Conservation (phyloP, 2,113 vertebrate genomes). For the Motacilla tschutschensis region DNA sequence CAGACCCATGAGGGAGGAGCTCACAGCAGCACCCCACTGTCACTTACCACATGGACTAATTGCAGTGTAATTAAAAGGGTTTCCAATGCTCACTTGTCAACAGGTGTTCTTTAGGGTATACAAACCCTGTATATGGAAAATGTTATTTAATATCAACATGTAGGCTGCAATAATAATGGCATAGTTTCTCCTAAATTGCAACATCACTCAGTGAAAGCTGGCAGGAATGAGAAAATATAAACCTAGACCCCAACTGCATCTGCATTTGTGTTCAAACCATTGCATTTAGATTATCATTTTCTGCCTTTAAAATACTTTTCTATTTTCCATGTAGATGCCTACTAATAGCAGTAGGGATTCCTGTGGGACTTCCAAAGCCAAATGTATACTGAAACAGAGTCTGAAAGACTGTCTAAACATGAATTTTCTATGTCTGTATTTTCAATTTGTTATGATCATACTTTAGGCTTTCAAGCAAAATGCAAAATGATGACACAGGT, state of each 20-base stretch:
- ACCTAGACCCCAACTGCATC: slow-evolving; percentile 22
- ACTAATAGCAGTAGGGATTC: slow-evolving; percentile 46
- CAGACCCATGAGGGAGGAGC: not conserved
- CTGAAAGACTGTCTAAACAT: slow-evolving; percentile 25
- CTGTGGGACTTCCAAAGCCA: slow-evolving; percentile 37
- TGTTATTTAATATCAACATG: slow-evolving; percentile 44
- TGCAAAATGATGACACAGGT: slow-evolving; percentile 17
- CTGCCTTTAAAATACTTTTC: slow-evolving; percentile 56
- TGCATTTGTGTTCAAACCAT: slow-evolving; percentile 30
- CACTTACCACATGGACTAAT: not conserved
- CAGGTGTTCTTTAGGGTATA: slow-evolving; percentile 24
- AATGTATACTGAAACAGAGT: slow-evolving; percentile 41
- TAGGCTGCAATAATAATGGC: slow-evolving; percentile 31
- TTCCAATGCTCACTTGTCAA: slow-evolving; percentile 7
- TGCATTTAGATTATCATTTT: slow-evolving; percentile 41
- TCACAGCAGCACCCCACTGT: not conserved
- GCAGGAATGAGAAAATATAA: slow-evolving; percentile 9
- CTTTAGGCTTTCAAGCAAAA: slow-evolving; percentile 26
- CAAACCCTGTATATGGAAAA: slow-evolving; percentile 45
- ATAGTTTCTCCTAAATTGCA: slow-evolving; percentile 21
- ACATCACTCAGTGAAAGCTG: not conserved
- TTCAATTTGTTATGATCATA: slow-evolving; percentile 53
- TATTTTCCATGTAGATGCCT: slow-evolving; percentile 44
- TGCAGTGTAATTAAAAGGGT: slow-evolving; percentile 4
- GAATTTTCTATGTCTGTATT: slow-evolving; percentile 44